These are phyloP conservation scores for Tauraco erythrolophus DNA, from an alignment of 2,113 vertebrate genomes.

Conservation along the genomic window DNA sequence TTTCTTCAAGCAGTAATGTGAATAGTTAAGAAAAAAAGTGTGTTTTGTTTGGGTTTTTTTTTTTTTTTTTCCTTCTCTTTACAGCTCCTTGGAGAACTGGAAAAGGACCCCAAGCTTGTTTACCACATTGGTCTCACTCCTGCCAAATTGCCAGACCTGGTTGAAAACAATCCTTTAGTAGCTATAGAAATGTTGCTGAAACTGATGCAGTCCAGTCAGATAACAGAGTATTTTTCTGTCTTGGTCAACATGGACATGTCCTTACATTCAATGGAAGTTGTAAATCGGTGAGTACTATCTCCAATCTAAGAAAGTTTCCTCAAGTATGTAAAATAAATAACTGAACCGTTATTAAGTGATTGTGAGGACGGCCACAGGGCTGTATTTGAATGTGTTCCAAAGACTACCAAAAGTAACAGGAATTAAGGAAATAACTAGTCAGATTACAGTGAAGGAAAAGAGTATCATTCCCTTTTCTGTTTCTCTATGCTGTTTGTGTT, in stretches of 20 bases:
- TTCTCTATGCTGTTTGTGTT: not conserved
- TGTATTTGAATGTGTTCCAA: not conserved
- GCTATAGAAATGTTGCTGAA: slow-evolving; percentile 99
- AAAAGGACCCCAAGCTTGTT: slow-evolving; percentile 96
- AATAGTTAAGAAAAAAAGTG: not conserved
- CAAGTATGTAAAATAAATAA: not conserved
- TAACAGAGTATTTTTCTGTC: slow-evolving; percentile 97
- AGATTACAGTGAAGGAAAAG: not conserved
- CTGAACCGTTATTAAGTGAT: not conserved
- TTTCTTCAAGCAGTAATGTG: not conserved
- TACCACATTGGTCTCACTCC: slow-evolving; percentile 97
- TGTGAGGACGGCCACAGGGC: not conserved
- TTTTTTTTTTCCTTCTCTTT: not conserved
- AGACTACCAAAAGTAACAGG: not conserved
- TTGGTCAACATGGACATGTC: slow-evolving; percentile 99
- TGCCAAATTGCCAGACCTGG: slow-evolving; percentile 93
- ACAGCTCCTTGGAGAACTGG: slow-evolving; percentile 94
- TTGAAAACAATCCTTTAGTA: slow-evolving; percentile 98
- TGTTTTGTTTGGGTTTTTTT: not conserved
- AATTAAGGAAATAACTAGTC: not conserved
- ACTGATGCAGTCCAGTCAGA: slow-evolving; percentile 98
- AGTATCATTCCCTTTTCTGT: not conserved
- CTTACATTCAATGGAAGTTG: slow-evolving; percentile 98
- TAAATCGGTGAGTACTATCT: slow-evolving; percentile 87
- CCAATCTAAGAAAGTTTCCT: not conserved